Evolutionary conservation across 2,888 invertebrate genomes (phyloP).

Genomic region (Crioceris asparagi): DNA sequence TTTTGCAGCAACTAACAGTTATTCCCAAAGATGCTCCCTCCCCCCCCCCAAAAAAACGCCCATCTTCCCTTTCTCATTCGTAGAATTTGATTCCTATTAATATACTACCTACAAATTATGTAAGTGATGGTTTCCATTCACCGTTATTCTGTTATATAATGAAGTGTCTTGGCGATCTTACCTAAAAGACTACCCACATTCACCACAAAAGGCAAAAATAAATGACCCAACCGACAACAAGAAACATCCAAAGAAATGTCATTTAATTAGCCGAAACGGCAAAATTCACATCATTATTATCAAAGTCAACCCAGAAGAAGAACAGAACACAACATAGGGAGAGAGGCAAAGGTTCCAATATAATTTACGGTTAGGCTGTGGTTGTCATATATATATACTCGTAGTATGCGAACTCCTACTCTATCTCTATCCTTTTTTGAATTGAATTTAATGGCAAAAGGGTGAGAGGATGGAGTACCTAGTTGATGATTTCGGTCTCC

Average conservation of each 20-base stretch:
- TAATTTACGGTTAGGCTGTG: slow-evolving; percentile 16
- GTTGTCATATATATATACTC: too few relatives aligned
- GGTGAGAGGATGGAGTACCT: slow-evolving; percentile 16
- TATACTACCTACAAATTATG: too few relatives aligned
- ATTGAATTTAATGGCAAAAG: slow-evolving; percentile 18
- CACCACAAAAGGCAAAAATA: slow-evolving; percentile 6
- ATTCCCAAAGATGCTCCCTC: too few relatives aligned
- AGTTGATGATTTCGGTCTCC: slow-evolving; percentile 10
- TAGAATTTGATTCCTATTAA: too few relatives aligned
- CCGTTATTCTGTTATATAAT: too few relatives aligned
- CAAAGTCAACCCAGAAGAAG: background rate
- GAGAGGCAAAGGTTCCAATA: slow-evolving; percentile 9
- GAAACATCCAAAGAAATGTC: slow-evolving; percentile 13
- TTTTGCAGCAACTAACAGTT: too few relatives aligned
- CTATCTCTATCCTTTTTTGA: slow-evolving; percentile 9
- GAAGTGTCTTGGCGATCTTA: too few relatives aligned
- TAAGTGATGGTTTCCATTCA: too few relatives aligned
- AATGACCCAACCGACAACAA: slow-evolving; percentile 8
- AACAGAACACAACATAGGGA: slow-evolving; percentile 1
- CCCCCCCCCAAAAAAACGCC: too few relatives aligned
- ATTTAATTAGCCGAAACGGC: slow-evolving; percentile 15
- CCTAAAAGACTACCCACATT: too few relatives aligned
- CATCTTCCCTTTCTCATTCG: too few relatives aligned
- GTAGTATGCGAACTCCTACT: too few relatives aligned
- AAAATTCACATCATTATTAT: slow-evolving; percentile 15